phyloP scores from a whole-genome alignment of 2,797 vertebrate species.

The Synaphobranchus kaupii region DNA sequence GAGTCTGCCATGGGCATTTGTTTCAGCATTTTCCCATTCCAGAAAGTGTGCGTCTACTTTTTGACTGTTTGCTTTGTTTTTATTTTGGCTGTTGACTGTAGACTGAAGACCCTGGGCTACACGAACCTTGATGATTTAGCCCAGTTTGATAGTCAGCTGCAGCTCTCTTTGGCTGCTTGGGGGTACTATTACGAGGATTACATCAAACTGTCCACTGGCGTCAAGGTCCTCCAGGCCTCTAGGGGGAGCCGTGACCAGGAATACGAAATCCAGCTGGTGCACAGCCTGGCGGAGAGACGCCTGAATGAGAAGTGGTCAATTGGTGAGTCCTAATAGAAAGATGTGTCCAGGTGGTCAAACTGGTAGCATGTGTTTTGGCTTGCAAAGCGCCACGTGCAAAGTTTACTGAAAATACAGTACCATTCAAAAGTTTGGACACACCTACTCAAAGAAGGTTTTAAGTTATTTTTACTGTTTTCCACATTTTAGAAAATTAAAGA shows the following conservation, averaged over 20 bases:
- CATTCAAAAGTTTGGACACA: too few relatives aligned
- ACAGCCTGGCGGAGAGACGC: slow-evolving; percentile 76
- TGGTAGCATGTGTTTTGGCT: neutral
- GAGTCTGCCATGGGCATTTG: neutral
- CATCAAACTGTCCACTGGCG: slow-evolving; percentile 76
- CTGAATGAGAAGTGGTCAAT: slow-evolving; percentile 84
- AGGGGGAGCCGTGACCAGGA: slow-evolving; percentile 75
- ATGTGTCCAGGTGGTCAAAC: neutral
- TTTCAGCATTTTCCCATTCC: neutral
- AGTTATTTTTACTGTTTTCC: too few relatives aligned
- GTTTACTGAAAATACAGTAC: neutral
- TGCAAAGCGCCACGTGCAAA: neutral
- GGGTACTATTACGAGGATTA: slow-evolving; percentile 83
- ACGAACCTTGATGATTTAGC: slow-evolving; percentile 78
- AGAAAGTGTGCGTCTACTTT: neutral
- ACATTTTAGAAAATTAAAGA: too few relatives aligned
- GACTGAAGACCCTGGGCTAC: slow-evolving; percentile 76
- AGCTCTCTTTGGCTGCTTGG: slow-evolving; percentile 78
- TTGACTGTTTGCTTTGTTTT: neutral
- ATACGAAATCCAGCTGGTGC: slow-evolving; percentile 79
- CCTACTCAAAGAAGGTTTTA: too few relatives aligned
- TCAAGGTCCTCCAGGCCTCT: slow-evolving; percentile 74
- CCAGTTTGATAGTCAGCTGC: slow-evolving; percentile 76
- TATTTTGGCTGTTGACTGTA: slow-evolving; percentile 44
- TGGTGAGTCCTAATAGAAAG: slow-evolving; percentile 61